These are phyloP conservation scores for Drosophila trapezifrons DNA, from an alignment of 1,140 invertebrate species.

Conservation along the genomic window DNA sequence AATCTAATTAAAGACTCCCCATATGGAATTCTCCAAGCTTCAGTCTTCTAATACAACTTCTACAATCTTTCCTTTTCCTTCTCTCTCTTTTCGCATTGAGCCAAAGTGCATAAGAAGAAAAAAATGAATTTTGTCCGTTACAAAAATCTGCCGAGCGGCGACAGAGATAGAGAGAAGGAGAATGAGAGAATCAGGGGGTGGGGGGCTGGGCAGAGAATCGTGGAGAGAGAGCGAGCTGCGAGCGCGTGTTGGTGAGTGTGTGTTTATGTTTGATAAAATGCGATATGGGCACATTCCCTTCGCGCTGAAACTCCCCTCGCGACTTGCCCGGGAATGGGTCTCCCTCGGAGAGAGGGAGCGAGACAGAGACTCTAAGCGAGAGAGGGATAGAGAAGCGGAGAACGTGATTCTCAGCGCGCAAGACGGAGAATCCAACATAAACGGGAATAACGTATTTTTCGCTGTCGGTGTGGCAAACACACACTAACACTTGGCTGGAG, in stretches of 20 bases:
- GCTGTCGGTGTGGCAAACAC: slow-evolving; percentile 68
- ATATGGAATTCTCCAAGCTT: background rate
- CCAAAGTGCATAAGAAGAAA: slow-evolving; percentile 67
- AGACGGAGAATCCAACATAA: slow-evolving; percentile 67
- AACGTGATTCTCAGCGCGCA: slow-evolving; percentile 64
- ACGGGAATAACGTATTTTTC: slow-evolving; percentile 79
- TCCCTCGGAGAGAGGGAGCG: slow-evolving; percentile 16
- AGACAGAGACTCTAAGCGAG: slow-evolving; percentile 9
- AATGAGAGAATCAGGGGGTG: slow-evolving; percentile 29
- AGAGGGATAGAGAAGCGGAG: slow-evolving; percentile 27
- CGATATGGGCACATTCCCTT: slow-evolving; percentile 81
- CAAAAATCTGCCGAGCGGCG: slow-evolving; percentile 73
- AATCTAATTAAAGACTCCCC: background rate
- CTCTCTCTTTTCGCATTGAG: slow-evolving; percentile 1
- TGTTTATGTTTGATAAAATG: slow-evolving; percentile 83
- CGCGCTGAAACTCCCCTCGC: slow-evolving; percentile 67
- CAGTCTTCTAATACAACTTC: slow-evolving; percentile 6
- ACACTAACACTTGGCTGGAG: slow-evolving; percentile 23
- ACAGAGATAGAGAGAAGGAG: slow-evolving; percentile 31
- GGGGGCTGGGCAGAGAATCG: slow-evolving; percentile 13
- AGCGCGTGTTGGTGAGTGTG: slow-evolving; percentile 58
- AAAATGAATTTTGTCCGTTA: slow-evolving; percentile 75
- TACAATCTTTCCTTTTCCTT: slow-evolving; percentile 15
- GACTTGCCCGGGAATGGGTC: slow-evolving; percentile 14
- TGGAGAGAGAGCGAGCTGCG: slow-evolving; percentile 20